Evolutionary conservation across 1,140 invertebrate genomes (phyloP).

Genomic region (Leguminivora glycinivorella): DNA sequence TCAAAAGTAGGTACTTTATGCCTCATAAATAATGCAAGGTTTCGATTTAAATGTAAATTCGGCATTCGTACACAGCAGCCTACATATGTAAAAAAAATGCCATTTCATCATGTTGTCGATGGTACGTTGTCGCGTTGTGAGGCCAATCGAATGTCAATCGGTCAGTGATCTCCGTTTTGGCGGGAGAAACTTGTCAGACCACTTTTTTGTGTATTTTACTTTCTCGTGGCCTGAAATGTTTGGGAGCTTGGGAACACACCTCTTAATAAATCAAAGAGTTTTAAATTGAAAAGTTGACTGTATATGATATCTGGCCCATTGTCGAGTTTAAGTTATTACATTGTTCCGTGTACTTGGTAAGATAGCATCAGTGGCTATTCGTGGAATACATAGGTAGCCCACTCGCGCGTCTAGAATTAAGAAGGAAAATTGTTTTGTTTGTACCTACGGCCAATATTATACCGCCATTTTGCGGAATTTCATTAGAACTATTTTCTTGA

Average conservation of each 20-base stretch:
- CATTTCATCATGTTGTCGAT: conserved; percentile 29
- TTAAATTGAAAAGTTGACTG: conserved; percentile 22
- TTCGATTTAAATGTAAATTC: conserved; percentile 28
- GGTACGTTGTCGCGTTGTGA: conserved; percentile 28
- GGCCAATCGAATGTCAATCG: conserved; percentile 68
- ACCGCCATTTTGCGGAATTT: no score
- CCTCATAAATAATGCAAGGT: conserved; percentile 23
- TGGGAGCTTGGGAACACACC: conserved; percentile 34
- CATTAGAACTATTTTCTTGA: no score
- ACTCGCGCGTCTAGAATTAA: neutral
- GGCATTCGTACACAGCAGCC: conserved; percentile 3
- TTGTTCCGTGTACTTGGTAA: neutral
- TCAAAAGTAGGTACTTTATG: conserved; percentile 12
- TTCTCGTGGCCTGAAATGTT: conserved; percentile 56
- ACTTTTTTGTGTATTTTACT: conserved; percentile 76
- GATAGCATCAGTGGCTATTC: neutral
- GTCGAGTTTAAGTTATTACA: conserved; percentile 19
- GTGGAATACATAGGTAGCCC: neutral
- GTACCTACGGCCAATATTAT: no score
- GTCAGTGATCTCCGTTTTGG: conserved; percentile 71
- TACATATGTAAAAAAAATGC: conserved; percentile 32
- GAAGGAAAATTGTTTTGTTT: neutral
- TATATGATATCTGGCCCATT: conserved; percentile 21
- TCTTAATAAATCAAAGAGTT: conserved; percentile 27
- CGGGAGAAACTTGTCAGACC: conserved; percentile 69